phyloP scores from a whole-genome alignment of 2,888 invertebrate species.

The Rhaphigaster nebulosa region DNA sequence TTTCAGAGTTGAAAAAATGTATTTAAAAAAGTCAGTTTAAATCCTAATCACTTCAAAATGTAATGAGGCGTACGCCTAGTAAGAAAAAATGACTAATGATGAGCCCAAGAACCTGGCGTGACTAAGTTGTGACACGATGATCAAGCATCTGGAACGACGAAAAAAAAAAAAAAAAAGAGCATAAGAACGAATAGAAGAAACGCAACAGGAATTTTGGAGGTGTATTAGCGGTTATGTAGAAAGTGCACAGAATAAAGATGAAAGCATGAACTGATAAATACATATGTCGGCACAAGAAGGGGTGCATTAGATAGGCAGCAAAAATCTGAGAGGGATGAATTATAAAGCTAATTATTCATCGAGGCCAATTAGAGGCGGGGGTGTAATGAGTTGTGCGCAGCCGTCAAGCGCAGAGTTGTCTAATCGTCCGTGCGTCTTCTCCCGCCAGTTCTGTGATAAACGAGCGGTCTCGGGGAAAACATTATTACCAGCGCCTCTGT shows the following conservation, averaged over 20 bases:
- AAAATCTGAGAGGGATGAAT: background rate
- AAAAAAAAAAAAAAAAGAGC: background rate
- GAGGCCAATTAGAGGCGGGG: background rate
- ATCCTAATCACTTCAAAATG: background rate
- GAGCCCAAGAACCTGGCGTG: background rate
- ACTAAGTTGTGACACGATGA: constrained; percentile 33
- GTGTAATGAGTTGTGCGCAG: constrained; percentile 37
- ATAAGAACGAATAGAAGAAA: background rate
- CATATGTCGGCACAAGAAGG: background rate
- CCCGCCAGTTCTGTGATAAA: background rate
- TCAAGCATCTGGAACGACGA: background rate
- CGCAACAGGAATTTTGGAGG: background rate
- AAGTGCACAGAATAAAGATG: background rate
- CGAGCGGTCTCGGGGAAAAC: constrained; percentile 40
- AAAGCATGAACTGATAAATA: background rate
- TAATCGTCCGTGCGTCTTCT: constrained; percentile 39
- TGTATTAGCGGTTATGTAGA: background rate
- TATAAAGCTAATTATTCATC: constrained; percentile 32
- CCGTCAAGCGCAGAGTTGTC: constrained; percentile 2
- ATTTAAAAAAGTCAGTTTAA: background rate
- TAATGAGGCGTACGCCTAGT: constrained; percentile 18
- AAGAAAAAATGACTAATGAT: constrained; percentile 16
- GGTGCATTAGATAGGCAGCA: constrained; percentile 3
- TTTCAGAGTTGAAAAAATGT: background rate
- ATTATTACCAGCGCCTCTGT: constrained; percentile 13